These are phyloP conservation scores for Phrynocephalus versicolor DNA, from an alignment of 2,113 vertebrate genomes.

Conservation along the genomic window DNA sequence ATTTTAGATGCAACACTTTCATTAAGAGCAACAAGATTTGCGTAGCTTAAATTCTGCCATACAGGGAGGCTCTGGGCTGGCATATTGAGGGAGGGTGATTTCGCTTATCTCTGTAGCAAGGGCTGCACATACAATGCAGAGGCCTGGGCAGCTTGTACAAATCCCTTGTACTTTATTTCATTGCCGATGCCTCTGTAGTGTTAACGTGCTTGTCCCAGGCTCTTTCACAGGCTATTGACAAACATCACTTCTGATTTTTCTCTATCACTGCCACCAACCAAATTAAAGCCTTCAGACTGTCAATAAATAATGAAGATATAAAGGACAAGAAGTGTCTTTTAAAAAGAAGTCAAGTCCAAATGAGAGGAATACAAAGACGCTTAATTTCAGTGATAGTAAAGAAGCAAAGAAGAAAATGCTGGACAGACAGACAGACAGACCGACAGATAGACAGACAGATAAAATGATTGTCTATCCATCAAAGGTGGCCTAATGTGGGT, in stretches of 20 bases:
- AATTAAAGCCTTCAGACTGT: too few species aligned
- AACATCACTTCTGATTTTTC: too few species aligned
- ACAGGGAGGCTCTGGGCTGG: background rate
- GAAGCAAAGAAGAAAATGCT: background rate
- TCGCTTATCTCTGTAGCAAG: background rate
- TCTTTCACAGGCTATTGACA: too few species aligned
- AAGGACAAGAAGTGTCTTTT: background rate
- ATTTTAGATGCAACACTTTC: background rate
- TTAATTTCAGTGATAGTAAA: background rate
- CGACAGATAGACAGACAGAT: too few species aligned
- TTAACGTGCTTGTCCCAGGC: too few species aligned
- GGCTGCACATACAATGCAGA: background rate
- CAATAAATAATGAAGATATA: too few species aligned
- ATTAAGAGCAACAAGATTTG: conserved; percentile 20
- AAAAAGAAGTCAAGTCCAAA: background rate
- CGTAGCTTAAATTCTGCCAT: background rate
- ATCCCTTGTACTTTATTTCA: background rate
- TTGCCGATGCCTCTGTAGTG: background rate
- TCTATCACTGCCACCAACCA: too few species aligned
- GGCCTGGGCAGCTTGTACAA: background rate
- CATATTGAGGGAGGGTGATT: background rate
- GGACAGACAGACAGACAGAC: too few species aligned
- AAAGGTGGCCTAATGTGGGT: too few species aligned
- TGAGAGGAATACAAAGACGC: background rate
- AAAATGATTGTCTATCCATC: too few species aligned